phyloP scores from a whole-genome alignment of 1,140 invertebrate genomes.

The Euura lappo region DNA sequence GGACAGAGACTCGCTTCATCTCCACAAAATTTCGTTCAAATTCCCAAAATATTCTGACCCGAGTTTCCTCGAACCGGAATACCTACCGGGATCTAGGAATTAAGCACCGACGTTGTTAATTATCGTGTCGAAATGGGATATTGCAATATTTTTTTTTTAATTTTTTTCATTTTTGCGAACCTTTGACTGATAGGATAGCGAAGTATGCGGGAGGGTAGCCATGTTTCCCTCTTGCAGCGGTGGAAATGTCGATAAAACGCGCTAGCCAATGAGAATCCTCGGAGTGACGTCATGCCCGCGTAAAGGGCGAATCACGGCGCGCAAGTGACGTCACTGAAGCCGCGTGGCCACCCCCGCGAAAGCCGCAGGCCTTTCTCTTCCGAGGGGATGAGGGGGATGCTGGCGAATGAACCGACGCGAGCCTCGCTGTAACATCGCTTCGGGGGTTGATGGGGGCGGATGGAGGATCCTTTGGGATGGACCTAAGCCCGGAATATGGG shows the following conservation, averaged over 20 bases:
- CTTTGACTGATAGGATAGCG: too few relatives aligned
- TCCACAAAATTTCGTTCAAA: too few relatives aligned
- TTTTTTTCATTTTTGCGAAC: too few relatives aligned
- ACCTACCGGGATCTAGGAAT: too few relatives aligned
- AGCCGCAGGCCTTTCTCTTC: constrained; percentile 53
- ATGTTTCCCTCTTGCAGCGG: constrained; percentile 40
- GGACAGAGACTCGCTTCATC: too few relatives aligned
- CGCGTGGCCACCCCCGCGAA: constrained; percentile 43
- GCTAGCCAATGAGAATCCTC: constrained; percentile 54
- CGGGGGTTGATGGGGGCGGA: constrained; percentile 41
- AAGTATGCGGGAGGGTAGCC: constrained; percentile 34
- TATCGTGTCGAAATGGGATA: too few relatives aligned
- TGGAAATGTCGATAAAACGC: constrained; percentile 61
- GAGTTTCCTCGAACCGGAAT: too few relatives aligned
- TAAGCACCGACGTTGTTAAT: too few relatives aligned
- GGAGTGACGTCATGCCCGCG: constrained; percentile 52
- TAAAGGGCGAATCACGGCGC: constrained; percentile 52
- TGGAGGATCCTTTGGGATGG: constrained; percentile 30
- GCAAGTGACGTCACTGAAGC: constrained; percentile 46
- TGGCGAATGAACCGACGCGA: constrained; percentile 41
- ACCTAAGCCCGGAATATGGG: constrained; percentile 47
- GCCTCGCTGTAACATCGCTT: constrained; percentile 36
- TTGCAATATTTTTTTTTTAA: too few relatives aligned
- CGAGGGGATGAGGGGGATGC: constrained; percentile 32
- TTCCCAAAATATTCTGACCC: too few relatives aligned